Conservation (phyloP, 2,113 vertebrate genomes). For the Quiscalus mexicanus region DNA sequence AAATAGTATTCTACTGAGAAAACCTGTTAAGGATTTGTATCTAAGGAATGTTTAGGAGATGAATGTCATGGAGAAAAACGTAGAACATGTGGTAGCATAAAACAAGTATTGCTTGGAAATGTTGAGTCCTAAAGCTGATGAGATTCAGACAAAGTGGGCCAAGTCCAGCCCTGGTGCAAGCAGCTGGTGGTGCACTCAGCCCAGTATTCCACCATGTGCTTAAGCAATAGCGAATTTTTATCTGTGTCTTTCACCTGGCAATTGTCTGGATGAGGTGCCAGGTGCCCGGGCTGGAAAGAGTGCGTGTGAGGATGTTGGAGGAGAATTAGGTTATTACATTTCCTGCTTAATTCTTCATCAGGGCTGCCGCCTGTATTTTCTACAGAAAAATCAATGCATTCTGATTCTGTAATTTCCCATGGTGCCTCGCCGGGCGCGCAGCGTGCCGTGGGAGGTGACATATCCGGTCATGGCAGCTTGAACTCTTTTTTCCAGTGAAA, state of each 20-base stretch:
- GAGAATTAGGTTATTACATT: slow-evolving; percentile 77
- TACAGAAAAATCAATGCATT: slow-evolving; percentile 90
- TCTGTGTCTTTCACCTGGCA: not conserved
- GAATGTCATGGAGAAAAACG: not conserved
- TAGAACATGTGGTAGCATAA: not conserved
- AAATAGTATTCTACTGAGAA: slow-evolving; percentile 56
- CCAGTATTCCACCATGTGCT: not conserved
- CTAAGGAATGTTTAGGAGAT: slow-evolving; percentile 27
- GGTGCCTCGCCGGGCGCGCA: slow-evolving; percentile 80
- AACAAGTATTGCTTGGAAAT: not conserved
- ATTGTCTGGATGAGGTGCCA: not conserved
- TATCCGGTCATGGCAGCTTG: slow-evolving; percentile 82
- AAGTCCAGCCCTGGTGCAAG: not conserved
- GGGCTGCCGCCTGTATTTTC: slow-evolving; percentile 71
- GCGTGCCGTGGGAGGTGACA: slow-evolving; percentile 87
- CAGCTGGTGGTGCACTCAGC: not conserved
- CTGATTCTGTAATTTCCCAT: slow-evolving; percentile 94
- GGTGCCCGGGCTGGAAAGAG: slow-evolving; percentile 22
- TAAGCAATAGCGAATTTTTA: not conserved
- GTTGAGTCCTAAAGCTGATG: not conserved
- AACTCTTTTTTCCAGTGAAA: slow-evolving; percentile 76
- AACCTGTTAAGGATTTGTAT: slow-evolving; percentile 28
- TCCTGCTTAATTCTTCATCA: slow-evolving; percentile 80
- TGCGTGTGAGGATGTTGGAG: slow-evolving; percentile 6
- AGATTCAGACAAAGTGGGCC: not conserved